Conservation (phyloP, 2,113 vertebrate species). For the Cathartes aura region DNA sequence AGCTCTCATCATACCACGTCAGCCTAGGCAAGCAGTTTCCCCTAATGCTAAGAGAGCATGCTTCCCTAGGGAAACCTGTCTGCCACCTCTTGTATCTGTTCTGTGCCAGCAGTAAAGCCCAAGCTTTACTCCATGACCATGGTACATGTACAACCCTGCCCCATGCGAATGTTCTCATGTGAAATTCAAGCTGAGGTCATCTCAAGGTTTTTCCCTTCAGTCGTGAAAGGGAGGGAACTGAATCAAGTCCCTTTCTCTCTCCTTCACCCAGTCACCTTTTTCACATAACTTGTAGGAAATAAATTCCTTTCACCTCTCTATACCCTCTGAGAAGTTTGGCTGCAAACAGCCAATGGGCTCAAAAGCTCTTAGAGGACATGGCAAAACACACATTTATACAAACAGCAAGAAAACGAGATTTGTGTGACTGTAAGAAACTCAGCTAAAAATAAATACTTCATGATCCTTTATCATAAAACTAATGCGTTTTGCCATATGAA, state of each 20-base stretch:
- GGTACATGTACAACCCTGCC: rapidly evolving
- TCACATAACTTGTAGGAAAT: neutral
- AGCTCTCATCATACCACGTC: neutral
- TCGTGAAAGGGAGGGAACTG: neutral
- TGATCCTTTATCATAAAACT: neutral
- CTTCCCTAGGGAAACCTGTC: neutral
- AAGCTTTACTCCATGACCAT: neutral
- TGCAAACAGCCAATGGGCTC: neutral
- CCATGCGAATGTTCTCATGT: rapidly evolving
- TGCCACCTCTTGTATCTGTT: neutral
- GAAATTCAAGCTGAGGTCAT: neutral
- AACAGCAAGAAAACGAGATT: neutral
- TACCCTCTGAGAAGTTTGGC: neutral
- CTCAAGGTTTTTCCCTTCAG: neutral
- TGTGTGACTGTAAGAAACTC: neutral
- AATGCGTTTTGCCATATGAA: neutral
- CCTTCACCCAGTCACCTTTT: neutral
- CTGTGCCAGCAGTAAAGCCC: neutral
- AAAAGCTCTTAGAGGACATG: neutral
- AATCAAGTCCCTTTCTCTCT: neutral
- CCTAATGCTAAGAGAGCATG: rapidly evolving
- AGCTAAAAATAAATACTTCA: neutral
- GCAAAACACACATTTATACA: neutral
- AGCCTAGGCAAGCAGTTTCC: neutral
- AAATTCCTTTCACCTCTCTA: neutral